These are phyloP conservation scores for Pterostichus niger DNA, from an alignment of 2,888 invertebrate genomes.

Conservation along the genomic window DNA sequence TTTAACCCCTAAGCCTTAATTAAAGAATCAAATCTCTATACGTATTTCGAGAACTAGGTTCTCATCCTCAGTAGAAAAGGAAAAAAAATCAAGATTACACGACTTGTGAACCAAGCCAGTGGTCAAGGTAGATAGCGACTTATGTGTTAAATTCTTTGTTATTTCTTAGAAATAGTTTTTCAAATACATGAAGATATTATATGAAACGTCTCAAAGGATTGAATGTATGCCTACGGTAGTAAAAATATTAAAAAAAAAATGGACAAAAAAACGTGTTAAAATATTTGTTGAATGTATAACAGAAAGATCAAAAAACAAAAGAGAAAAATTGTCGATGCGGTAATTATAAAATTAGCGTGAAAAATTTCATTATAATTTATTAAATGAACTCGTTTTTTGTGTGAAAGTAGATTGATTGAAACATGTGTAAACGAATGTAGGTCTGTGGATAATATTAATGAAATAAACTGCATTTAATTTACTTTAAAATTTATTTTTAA, in stretches of 20 bases:
- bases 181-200: too few relatives aligned
- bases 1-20: too few relatives aligned
- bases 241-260: constrained; percentile 3
- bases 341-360: constrained; percentile 53
- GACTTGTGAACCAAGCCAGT: too few relatives aligned
- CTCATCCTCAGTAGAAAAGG: too few relatives aligned
- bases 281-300: constrained; percentile 13
- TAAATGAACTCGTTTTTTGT: constrained; percentile 50
- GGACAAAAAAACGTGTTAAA: neutral
- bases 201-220: too few relatives aligned
- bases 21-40: too few relatives aligned
- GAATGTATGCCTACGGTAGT: too few relatives aligned
- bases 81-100: too few relatives aligned
- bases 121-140: too few relatives aligned
- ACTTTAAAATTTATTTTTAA: constrained; percentile 59
- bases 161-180: too few relatives aligned
- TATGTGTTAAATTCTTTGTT: too few relatives aligned
- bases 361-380: constrained; percentile 55
- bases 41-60: too few relatives aligned
- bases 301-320: constrained; percentile 38
- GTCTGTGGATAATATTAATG: constrained; percentile 51
- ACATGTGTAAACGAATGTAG: constrained; percentile 49
- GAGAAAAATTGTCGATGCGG: constrained; percentile 11
- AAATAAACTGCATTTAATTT: constrained; percentile 52
- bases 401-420: constrained; percentile 51